These are phyloP conservation scores for Cryptocheilus praepositus DNA, from an alignment of 2,888 invertebrate species.

Conservation along the genomic window DNA sequence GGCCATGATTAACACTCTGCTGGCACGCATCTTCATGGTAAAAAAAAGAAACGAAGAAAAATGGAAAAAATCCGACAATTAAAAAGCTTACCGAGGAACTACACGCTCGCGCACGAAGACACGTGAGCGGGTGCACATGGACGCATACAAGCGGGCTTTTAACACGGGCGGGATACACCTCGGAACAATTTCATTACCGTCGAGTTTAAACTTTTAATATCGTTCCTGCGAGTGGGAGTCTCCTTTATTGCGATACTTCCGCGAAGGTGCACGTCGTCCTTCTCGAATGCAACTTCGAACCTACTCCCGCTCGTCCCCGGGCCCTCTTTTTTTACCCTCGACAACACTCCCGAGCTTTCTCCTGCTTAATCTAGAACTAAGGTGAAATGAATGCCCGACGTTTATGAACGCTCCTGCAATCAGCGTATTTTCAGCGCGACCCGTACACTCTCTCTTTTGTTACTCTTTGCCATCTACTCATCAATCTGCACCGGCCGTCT, in stretches of 20 bases:
- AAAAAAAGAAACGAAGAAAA: slow-evolving; percentile 22
- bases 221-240: slow-evolving; percentile 33
- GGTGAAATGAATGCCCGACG: slow-evolving; percentile 48
- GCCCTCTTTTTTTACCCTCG: background rate
- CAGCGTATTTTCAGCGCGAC: slow-evolving; percentile 26
- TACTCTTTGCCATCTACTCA: background rate
- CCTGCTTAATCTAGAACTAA: slow-evolving; percentile 38
- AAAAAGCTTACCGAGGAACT: slow-evolving; percentile 24
- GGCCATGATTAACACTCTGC: slow-evolving; percentile 59
- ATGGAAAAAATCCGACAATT: slow-evolving; percentile 42
- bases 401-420: slow-evolving; percentile 47
- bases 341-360: background rate
- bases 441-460: slow-evolving; percentile 15
- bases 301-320: background rate
- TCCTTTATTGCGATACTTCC: slow-evolving; percentile 49
- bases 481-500: background rate
- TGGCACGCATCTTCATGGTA: slow-evolving; percentile 57
- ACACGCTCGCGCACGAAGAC: slow-evolving; percentile 30
- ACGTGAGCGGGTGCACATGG: slow-evolving; percentile 16
- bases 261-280: slow-evolving; percentile 15
- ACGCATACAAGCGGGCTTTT: slow-evolving; percentile 12
- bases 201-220: slow-evolving; percentile 54
- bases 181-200: slow-evolving; percentile 55
- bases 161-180: slow-evolving; percentile 40
- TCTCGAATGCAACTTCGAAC: slow-evolving; percentile 25